Evolutionary conservation across 64 coral and sea anemone species (phyloP).

Genomic region (Actinia equina): DNA sequence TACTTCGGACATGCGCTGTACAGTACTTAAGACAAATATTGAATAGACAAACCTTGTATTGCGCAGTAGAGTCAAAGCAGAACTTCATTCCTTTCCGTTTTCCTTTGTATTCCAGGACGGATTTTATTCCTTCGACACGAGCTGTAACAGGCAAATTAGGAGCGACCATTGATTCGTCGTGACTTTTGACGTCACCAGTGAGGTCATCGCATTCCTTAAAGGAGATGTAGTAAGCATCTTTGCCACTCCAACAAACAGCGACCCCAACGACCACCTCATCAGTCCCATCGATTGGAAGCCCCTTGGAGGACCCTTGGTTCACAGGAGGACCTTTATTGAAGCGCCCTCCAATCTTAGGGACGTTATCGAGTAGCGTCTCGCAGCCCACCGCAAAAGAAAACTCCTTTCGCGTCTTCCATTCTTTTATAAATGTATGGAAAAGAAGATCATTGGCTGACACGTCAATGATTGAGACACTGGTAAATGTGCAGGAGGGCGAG

Average conservation of each 20-base stretch:
- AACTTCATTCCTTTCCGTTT: conserved; percentile 44
- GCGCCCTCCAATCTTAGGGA: conserved; percentile 58
- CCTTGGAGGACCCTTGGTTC: neutral
- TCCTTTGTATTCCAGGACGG: conserved; percentile 45
- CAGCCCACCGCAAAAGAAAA: conserved; percentile 54
- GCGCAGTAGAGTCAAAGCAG: conserved; percentile 72
- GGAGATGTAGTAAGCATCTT: conserved; percentile 82
- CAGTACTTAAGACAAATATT: too few relatives aligned
- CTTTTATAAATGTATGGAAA: conserved; percentile 56
- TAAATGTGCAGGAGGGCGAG: conserved; percentile 7
- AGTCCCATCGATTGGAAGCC: conserved; percentile 62
- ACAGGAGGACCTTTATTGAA: conserved; percentile 34
- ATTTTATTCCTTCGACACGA: conserved; percentile 68
- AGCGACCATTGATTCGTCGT: conserved; percentile 64
- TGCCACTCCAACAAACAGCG: conserved; percentile 78
- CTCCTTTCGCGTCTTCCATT: conserved; percentile 37
- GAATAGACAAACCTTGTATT: conserved; percentile 58
- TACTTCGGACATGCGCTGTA: too few relatives aligned
- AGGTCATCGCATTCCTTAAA: conserved; percentile 41
- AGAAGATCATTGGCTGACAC: conserved; percentile 37
- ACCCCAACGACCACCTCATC: conserved; percentile 67
- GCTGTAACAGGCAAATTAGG: conserved; percentile 32
- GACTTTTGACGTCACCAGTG: neutral
- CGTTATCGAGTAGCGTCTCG: conserved; percentile 31
- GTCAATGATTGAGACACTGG: conserved; percentile 39